These are phyloP conservation scores for Peromyscus maniculatus DNA, from an alignment of 2,113 vertebrate genomes.

Conservation along the genomic window DNA sequence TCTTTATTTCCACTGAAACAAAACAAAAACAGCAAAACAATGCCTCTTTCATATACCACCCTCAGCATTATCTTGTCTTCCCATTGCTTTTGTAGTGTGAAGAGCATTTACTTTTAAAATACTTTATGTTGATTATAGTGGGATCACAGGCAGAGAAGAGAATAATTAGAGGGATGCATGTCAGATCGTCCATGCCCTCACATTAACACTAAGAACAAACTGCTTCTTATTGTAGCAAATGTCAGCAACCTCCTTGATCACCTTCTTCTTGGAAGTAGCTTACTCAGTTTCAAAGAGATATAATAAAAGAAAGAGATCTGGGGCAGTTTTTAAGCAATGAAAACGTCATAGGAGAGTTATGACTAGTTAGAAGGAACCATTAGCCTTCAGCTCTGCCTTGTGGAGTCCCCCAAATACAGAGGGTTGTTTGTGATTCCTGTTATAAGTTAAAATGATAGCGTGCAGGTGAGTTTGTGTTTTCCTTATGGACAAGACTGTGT, in stretches of 20 bases:
- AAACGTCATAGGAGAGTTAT: slow-evolving; percentile 65
- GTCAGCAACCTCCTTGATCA: slow-evolving; percentile 65
- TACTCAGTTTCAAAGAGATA: slow-evolving; percentile 65
- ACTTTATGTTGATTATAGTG: slow-evolving; percentile 62
- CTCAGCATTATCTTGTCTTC: background rate
- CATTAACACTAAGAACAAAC: slow-evolving; percentile 27
- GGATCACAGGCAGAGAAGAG: slow-evolving; percentile 22
- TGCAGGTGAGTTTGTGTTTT: slow-evolving; percentile 40
- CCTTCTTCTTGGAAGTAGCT: slow-evolving; percentile 62
- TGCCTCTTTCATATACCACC: background rate
- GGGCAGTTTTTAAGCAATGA: slow-evolving; percentile 75
- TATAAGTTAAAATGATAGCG: slow-evolving; percentile 60
- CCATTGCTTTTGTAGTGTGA: background rate
- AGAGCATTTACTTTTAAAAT: slow-evolving; percentile 42
- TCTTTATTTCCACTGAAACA: background rate
- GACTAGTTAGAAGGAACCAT: slow-evolving; percentile 62
- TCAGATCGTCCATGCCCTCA: slow-evolving; percentile 11
- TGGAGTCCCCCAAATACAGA: slow-evolving; percentile 44
- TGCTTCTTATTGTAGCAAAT: slow-evolving; percentile 52
- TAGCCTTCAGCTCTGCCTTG: slow-evolving; percentile 63
- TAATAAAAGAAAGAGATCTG: slow-evolving; percentile 68
- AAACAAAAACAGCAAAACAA: background rate
- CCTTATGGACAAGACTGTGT: background rate
- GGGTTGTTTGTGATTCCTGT: slow-evolving; percentile 60
- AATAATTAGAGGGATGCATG: slow-evolving; percentile 46